Evolutionary conservation across 1,140 invertebrate species (phyloP), one percentile per base, ranked within the genome.

Genomic region (Polypedilum vanderplanki): DNA sequence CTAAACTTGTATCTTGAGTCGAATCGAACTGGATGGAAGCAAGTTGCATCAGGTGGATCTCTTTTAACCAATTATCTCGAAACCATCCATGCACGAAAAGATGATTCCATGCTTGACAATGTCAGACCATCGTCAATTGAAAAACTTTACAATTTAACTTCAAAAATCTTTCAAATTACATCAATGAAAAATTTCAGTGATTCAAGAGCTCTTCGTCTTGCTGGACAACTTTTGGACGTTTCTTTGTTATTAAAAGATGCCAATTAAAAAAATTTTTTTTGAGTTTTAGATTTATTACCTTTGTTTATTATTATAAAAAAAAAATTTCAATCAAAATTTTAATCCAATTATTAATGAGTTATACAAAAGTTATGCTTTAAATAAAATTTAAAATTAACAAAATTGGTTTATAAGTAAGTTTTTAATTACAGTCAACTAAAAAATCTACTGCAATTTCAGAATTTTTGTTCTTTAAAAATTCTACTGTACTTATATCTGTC

Each of bases 21-120:
- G 74, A 86, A 87, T 12, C 83, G 84, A 18, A 82, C 87, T 76
- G 83, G 87, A 33, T 84, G 87, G 18, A 86, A 89, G 74, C 86
- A 89, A 79, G 82, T 93, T 57, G 86, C 90, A 7, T 86, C 87
- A 73, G 85, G 93, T 41, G 90, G 88, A 76, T 88, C 92, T 17
- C 82, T 87, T 9, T 79, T 93, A 0, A 86, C 88, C 10, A 86
- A 86, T 75, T 94, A 91, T 85, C 81, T 95, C 41, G 87, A 90
- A 75, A 86, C 85, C 75, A 80, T 92, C 83, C 65, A 70, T 20
- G 20, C 65, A 20, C 65, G 65, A 2, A 70, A 70, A 20, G 65
- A 70, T 22, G 65, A 70, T 7, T 9, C 65, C 7, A n/a, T 70
- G 17, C 20, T 70, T 18, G 65, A 70, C 17, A 70, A 70, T 22